Base-by-base conservation (phyloP, 2,888 invertebrate species). In the Kryphioiulus occultus region DNA sequence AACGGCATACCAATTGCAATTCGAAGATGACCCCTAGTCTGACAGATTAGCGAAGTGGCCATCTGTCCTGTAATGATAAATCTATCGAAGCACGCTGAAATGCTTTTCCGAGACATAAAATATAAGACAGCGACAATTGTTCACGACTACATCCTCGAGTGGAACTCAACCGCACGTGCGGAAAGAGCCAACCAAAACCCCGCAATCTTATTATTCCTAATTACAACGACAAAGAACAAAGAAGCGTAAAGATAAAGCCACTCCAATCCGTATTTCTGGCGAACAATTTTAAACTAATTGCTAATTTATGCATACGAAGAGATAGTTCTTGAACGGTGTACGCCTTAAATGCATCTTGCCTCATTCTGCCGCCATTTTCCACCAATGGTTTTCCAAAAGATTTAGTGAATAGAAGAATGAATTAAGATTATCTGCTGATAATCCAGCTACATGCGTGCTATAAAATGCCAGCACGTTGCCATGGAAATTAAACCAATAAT, bases 11-110 rank as follows among this genome's bases (percentile, higher is more conserved):
- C 53, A 53, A 53, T 19, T 53, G 53, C 53, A 19, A 19, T 53
- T 53, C 17, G 53, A 53, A 53, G 53, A 53, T 53, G 53, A 53
- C 53, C 53, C 53, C 53, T n/a, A 19, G 53, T 53, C 53, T 53
- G 53, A 53, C 53, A 53, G 53, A 53, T 53, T 53, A 53, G 53
- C 53, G 53, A 53, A 53, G 53, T 53, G 53, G 53, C 53, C 53
- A 53, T 53, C 53, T 53, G 19, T 53, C 1, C 53, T 53, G n/a
- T 19, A 5, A 53, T 53, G 53, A 53, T 53, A 53, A 53, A 53
- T 53, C n/a, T 53, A 53, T 53, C n/a, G 19, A 19, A 53, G n/a
- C 53, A 53, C 53, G 53, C 53, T 53, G 53, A 53, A 19, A 19
- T 19, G 53, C n/a, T 19, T 53, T 53, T n/a, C 53, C 19, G 19